Conservation (phyloP, 2,888 invertebrate species). For the Sialis fuliginosa region DNA sequence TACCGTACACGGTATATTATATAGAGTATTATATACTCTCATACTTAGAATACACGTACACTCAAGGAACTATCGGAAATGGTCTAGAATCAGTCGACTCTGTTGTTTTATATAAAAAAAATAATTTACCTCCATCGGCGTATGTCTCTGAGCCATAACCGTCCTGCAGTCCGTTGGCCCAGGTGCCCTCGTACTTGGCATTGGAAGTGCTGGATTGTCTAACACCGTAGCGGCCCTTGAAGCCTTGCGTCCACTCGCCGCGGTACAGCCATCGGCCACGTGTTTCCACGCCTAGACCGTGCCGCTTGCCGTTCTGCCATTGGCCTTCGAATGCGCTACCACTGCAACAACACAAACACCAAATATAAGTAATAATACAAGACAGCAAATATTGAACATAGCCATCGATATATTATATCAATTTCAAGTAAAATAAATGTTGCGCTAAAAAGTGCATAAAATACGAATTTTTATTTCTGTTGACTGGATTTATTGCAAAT, state of each 20-base stretch:
- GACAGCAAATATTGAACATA: not conserved
- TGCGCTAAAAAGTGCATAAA: no score
- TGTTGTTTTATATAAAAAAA: not conserved
- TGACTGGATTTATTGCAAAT: no score
- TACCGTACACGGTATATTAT: no score
- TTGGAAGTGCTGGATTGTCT: constrained; percentile 88
- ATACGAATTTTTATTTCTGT: no score
- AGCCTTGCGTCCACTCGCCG: constrained; percentile 97
- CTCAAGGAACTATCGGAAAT: no score
- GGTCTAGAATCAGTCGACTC: no score
- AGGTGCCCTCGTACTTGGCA: constrained; percentile 94
- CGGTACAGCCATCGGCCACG: constrained; percentile 94
- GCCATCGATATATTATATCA: no score
- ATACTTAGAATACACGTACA: no score
- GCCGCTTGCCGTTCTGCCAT: constrained; percentile 98
- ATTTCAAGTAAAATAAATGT: no score
- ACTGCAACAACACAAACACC: constrained; percentile 33
- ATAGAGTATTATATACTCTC: no score
- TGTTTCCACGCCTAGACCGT: constrained; percentile 94
- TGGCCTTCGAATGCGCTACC: constrained; percentile 95
- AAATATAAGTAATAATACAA: not conserved
- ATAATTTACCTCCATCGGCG: constrained; percentile 87
- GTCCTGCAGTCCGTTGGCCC: constrained; percentile 97
- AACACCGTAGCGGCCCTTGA: constrained; percentile 96
- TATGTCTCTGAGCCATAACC: constrained; percentile 99